Evolutionary conservation across 2,888 invertebrate species (phyloP).

Genomic region (Drosophila putrida): DNA sequence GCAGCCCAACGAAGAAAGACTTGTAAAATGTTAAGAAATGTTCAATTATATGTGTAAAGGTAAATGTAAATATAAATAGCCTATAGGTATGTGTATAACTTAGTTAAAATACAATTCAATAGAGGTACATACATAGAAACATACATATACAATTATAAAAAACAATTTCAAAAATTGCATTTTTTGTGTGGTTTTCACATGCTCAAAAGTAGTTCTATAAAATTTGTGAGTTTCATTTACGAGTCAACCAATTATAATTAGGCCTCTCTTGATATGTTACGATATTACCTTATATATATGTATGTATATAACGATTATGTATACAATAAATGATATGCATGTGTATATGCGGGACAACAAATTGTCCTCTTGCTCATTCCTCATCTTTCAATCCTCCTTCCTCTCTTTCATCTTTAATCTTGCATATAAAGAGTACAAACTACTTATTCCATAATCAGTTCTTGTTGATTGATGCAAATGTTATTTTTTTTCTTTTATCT

Average conservation of each 20-base stretch:
- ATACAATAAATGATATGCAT: conserved; percentile 60
- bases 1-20: conserved; percentile 12
- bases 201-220: conserved; percentile 54
- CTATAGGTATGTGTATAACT: conserved; percentile 52
- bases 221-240: conserved; percentile 28
- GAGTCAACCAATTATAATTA: conserved; percentile 17
- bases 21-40: conserved; percentile 10
- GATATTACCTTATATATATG: conserved; percentile 55
- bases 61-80: conserved; percentile 42
- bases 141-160: conserved; percentile 42
- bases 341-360: conserved; percentile 50
- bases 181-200: conserved; percentile 38
- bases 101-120: conserved; percentile 70
- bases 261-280: conserved; percentile 67
- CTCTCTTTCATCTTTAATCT: conserved; percentile 20
- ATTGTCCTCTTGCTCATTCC: conserved; percentile 37
- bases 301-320: conserved; percentile 44
- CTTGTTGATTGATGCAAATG: conserved; percentile 82
- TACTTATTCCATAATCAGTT: conserved; percentile 85
- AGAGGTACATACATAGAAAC: conserved; percentile 62
- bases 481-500: conserved; percentile 21
- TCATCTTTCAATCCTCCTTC: conserved; percentile 20
- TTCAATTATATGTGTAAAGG: conserved; percentile 6
- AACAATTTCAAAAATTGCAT: conserved; percentile 75
- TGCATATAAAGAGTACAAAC: conserved; percentile 84